phyloP scores from a whole-genome alignment of 2,888 invertebrate genomes.

The Dichetophora obliterata region DNA sequence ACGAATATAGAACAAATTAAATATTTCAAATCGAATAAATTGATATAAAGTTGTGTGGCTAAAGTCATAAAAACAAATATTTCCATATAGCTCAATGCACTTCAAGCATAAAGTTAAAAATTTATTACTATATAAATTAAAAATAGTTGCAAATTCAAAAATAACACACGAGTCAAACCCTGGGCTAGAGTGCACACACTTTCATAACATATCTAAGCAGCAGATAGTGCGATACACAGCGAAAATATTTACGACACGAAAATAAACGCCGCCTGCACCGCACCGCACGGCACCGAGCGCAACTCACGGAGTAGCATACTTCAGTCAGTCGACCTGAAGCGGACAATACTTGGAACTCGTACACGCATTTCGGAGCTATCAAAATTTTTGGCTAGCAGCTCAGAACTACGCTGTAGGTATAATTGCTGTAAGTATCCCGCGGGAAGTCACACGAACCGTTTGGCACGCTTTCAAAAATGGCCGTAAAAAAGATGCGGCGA shows the following conservation, averaged over 20 bases:
- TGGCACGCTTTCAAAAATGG: background rate
- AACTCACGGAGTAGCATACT: background rate
- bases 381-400: background rate
- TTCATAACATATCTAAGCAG: conserved; percentile 36
- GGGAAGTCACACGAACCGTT: background rate
- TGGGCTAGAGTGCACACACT: conserved; percentile 51
- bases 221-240: conserved; percentile 29
- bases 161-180: conserved; percentile 55
- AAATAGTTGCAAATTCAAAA: conserved; percentile 62
- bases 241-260: background rate
- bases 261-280: background rate
- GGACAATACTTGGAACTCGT: background rate
- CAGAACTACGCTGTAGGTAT: background rate
- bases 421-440: conserved; percentile 7
- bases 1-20: background rate
- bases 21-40: background rate
- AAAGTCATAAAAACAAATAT: background rate
- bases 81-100: too few species aligned
- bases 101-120: too few species aligned
- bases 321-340: background rate
- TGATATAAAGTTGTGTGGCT: background rate
- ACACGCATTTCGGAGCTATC: background rate
- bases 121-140: conserved; percentile 35
- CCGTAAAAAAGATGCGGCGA: background rate
- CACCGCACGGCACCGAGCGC: background rate